Percentiles rank a stretch among this genome's conserved stretches.
Conservation (phyloP, 2,888 invertebrate genomes). For the Torymus tubicola region DNA sequence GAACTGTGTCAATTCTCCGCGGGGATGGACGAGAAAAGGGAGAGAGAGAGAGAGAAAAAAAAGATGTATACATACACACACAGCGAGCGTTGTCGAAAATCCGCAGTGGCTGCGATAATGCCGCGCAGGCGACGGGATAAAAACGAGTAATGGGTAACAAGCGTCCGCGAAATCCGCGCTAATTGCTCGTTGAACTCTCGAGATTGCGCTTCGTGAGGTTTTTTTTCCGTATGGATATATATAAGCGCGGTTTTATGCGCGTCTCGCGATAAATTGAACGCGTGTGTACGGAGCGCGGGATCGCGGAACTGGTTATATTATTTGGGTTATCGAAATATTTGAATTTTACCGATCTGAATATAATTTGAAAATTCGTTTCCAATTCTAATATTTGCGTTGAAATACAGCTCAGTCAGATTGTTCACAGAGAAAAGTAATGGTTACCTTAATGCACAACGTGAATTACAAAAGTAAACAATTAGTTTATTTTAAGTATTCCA, state of each 20-base stretch:
- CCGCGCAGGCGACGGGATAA: background rate
- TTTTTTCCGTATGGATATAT: background rate
- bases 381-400: slow-evolving; percentile 14
- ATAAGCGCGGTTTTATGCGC: slow-evolving; percentile 21
- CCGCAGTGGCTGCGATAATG: slow-evolving; percentile 21
- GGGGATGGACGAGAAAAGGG: background rate
- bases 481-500: too few relatives aligned
- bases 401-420: too few relatives aligned
- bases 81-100: slow-evolving; percentile 1
- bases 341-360: background rate
- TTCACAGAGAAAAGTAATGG: too few relatives aligned
- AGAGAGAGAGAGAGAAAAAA: background rate
- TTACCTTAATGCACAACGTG: background rate
- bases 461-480: background rate
- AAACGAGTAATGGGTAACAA: slow-evolving; percentile 41
- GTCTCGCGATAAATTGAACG: slow-evolving; percentile 27
- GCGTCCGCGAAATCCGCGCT: slow-evolving; percentile 31
- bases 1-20: slow-evolving; percentile 70
- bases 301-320: slow-evolving; percentile 22
- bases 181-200: slow-evolving; percentile 47
- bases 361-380: background rate
- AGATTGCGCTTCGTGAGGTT: slow-evolving; percentile 27
- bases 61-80: too few relatives aligned
- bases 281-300: too few relatives aligned
- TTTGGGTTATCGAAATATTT: slow-evolving; percentile 29